phyloP scores from a whole-genome alignment of 2,113 vertebrate genomes.

The Rhynchopsitta pachyrhyncha region DNA sequence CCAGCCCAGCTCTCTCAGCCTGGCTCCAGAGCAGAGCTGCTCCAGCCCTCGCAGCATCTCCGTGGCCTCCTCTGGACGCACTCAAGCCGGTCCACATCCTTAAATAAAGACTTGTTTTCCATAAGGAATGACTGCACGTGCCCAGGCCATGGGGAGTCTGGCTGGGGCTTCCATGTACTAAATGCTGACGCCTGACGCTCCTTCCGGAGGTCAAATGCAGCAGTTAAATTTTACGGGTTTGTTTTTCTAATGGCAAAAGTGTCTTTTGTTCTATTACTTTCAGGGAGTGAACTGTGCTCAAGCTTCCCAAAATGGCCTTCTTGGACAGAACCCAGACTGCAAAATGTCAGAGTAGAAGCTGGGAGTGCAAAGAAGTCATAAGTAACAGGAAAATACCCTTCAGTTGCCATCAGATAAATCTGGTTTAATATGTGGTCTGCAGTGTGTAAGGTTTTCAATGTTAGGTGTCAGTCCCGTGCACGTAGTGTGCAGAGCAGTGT shows the following conservation, averaged over 20 bases:
- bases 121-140: not conserved
- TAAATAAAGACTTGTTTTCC: not conserved
- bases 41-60: not conserved
- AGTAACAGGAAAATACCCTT: not conserved
- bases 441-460: not conserved
- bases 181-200: not conserved
- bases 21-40: not conserved
- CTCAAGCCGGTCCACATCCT: not conserved
- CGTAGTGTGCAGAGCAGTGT: not conserved
- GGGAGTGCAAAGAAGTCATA: not conserved
- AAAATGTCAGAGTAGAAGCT: not conserved
- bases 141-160: not conserved
- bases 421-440: not conserved
- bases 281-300: not conserved
- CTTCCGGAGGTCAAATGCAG: not conserved
- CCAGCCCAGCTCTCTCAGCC: not conserved
- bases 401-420: not conserved
- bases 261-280: constrained; percentile 1
- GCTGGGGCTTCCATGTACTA: not conserved
- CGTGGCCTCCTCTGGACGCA: not conserved
- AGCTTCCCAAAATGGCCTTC: not conserved
- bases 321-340: constrained; percentile 12
- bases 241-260: not conserved
- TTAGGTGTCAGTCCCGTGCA: fast-evolving
- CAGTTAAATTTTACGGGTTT: not conserved